These are phyloP conservation scores for Thripadectes ignobilis DNA, from an alignment of 2,797 vertebrate genomes.

Conservation along the genomic window DNA sequence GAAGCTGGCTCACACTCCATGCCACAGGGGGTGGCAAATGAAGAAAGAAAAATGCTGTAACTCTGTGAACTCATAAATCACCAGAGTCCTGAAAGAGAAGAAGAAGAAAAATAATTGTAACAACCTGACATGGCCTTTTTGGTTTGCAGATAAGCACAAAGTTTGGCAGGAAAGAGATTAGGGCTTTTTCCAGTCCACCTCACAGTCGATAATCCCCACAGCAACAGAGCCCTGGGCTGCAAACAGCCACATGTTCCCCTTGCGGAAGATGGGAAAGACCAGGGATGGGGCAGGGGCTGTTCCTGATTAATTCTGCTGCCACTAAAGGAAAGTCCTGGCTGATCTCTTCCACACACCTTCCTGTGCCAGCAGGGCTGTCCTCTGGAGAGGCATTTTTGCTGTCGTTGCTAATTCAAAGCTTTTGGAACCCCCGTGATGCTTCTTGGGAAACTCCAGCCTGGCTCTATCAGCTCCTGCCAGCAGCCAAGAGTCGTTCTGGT, in stretches of 20 bases:
- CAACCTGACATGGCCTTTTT: conserved; percentile 10
- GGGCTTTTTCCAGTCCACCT: conserved; percentile 58
- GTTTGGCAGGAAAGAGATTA: conserved; percentile 73
- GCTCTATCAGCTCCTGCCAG: conserved; percentile 29
- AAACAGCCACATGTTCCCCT: neutral
- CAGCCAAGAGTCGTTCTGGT: neutral
- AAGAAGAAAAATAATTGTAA: neutral
- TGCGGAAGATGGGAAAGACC: neutral
- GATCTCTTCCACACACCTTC: neutral
- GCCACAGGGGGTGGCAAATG: neutral
- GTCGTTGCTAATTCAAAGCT: neutral
- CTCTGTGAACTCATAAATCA: neutral
- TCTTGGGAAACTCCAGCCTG: conserved; percentile 10
- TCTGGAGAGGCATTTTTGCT: neutral
- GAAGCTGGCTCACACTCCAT: neutral
- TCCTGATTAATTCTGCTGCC: neutral
- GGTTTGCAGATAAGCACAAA: conserved; percentile 61
- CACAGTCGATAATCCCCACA: conserved; percentile 20
- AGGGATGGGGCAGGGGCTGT: neutral
- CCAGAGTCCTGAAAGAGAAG: neutral
- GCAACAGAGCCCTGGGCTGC: conserved; percentile 27
- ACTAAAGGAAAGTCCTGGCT: neutral
- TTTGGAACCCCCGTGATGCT: neutral
- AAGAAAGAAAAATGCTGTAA: neutral
- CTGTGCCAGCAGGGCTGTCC: neutral